These are phyloP conservation scores for Sebastes fasciatus DNA, from an alignment of 2,113 vertebrate genomes.

Conservation along the genomic window DNA sequence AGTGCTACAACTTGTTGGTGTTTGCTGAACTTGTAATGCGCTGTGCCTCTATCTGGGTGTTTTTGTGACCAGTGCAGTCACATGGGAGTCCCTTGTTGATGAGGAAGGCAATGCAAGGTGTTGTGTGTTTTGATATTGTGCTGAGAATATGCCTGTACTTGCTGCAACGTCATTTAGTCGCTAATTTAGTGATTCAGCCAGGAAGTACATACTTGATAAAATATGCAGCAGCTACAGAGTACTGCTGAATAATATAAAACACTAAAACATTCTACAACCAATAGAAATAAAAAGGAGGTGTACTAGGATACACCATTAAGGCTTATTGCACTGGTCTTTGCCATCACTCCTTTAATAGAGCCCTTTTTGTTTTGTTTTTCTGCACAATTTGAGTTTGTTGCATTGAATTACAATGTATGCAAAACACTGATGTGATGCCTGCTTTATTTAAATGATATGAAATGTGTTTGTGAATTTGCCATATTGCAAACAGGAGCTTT, in stretches of 20 bases:
- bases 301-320: not conserved
- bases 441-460: slow-evolving; percentile 51
- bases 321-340: slow-evolving; percentile 31
- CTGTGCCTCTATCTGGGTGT: not conserved
- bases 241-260: slow-evolving; percentile 6
- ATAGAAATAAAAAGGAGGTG: not conserved
- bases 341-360: slow-evolving; percentile 6
- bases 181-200: not conserved
- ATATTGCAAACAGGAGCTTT: slow-evolving; percentile 32
- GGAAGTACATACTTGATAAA: not conserved
- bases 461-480: slow-evolving; percentile 53
- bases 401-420: slow-evolving; percentile 45
- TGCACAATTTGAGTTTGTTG: slow-evolving; percentile 57
- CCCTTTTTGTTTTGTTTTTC: not conserved
- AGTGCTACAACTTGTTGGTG: not conserved
- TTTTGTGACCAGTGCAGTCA: not conserved
- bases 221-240: not conserved
- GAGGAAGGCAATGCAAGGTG: not conserved
- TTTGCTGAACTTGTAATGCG: not conserved
- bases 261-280: not conserved
- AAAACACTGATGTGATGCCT: slow-evolving; percentile 39
- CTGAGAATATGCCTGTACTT: not conserved
- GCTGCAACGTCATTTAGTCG: not conserved
- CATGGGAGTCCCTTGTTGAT: not conserved
- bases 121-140: not conserved